Percentiles rank a stretch among this genome's conserved stretches.
Conservation (phyloP, 1,140 invertebrate genomes). For the Aricia agestis region DNA sequence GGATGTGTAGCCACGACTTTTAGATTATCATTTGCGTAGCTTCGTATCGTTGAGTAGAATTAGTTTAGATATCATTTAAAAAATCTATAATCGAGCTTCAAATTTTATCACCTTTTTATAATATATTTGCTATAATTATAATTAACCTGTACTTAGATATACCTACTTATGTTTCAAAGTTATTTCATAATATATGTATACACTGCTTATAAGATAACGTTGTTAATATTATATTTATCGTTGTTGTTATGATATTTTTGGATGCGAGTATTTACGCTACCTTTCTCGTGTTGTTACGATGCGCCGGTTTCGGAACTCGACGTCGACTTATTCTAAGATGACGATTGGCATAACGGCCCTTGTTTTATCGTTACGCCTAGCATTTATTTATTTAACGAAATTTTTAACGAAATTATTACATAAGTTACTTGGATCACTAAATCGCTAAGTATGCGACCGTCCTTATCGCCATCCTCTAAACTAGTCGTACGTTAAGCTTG, state of each 20-base stretch:
- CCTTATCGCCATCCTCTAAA: constrained; percentile 75
- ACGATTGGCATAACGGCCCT: constrained; percentile 39
- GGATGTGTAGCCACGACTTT: constrained; percentile 64
- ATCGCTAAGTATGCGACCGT: constrained; percentile 71
- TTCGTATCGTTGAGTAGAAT: constrained; percentile 44
- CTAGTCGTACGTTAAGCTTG: constrained; percentile 70
- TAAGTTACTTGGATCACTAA: constrained; percentile 62
- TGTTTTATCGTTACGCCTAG: constrained; percentile 58
- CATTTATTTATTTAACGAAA: constrained; percentile 64
- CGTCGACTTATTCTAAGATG: constrained; percentile 27
- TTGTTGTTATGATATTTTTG: constrained; percentile 73
- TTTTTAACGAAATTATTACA: constrained; percentile 63
- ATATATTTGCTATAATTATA: constrained; percentile 65
- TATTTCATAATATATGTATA: constrained; percentile 70
- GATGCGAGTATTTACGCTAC: constrained; percentile 67
- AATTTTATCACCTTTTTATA: constrained; percentile 66
- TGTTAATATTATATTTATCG: constrained; percentile 70
- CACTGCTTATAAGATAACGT: constrained; percentile 70
- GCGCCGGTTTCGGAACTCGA: constrained; percentile 31
- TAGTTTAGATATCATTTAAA: constrained; percentile 66
- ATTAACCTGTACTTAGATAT: constrained; percentile 51
- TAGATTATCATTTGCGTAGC: constrained; percentile 61
- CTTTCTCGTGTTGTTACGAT: constrained; percentile 57
- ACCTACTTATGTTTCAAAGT: constrained; percentile 62
- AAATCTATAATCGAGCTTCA: constrained; percentile 68